Evolutionary conservation across 2,113 vertebrate genomes (phyloP).

Genomic region (Mugil cephalus): DNA sequence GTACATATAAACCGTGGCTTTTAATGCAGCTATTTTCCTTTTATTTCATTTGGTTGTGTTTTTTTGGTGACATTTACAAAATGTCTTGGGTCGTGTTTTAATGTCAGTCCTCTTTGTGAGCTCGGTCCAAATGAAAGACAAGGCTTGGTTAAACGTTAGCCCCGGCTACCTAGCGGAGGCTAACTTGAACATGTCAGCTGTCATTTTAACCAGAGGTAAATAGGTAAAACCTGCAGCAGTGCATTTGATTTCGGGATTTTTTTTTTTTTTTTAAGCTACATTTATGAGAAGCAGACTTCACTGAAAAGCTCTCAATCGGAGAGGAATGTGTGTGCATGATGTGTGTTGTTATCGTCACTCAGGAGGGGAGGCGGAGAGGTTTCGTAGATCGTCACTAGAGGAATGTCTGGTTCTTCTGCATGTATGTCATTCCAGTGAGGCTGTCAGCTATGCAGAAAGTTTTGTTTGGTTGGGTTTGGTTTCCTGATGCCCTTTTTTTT

Average conservation of each 20-base stretch:
- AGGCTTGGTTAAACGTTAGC: constrained; percentile 30
- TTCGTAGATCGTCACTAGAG: constrained; percentile 30
- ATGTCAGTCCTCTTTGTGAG: neutral
- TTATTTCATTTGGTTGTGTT: neutral
- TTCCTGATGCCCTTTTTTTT: neutral
- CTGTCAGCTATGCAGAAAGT: constrained; percentile 58
- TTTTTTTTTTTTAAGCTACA: neutral
- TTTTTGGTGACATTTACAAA: neutral
- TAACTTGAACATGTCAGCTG: constrained; percentile 53
- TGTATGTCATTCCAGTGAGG: constrained; percentile 69
- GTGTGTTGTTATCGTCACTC: constrained; percentile 29
- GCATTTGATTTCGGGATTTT: neutral
- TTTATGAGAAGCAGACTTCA: neutral
- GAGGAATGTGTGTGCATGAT: constrained; percentile 23
- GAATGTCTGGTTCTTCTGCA: constrained; percentile 75
- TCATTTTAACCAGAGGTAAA: constrained; percentile 23
- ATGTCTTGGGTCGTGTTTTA: fast-evolving
- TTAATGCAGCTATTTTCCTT: neutral
- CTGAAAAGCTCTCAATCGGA: neutral
- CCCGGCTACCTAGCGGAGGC: constrained; percentile 39
- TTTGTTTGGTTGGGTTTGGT: constrained; percentile 7
- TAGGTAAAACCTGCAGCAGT: neutral
- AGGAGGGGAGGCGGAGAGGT: constrained; percentile 29
- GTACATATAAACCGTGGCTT: neutral
- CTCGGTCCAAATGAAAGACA: neutral